Conservation (phyloP, 1,140 invertebrate genomes). For the Hylaeus volcanicus region DNA sequence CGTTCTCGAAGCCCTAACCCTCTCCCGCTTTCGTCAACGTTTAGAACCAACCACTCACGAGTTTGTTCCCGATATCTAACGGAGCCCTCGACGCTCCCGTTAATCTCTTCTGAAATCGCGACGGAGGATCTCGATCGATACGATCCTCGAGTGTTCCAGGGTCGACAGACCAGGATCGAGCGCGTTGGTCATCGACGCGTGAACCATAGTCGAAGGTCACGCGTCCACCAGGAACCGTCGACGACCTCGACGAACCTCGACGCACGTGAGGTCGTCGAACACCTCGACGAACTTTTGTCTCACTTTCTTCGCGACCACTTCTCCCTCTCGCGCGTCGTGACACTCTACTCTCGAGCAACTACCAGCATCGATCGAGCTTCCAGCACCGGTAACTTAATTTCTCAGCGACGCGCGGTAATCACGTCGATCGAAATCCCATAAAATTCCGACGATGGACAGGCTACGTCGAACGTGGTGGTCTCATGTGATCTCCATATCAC, state of each 20-base stretch:
- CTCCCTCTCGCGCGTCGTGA: constrained; percentile 6
- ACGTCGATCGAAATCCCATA: constrained; percentile 13
- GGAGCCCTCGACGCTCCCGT: not conserved
- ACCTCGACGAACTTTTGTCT: not conserved
- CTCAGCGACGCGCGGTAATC: constrained; percentile 36
- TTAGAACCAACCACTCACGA: too few relatives aligned
- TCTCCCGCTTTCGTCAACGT: not conserved
- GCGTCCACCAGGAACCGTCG: constrained; percentile 31
- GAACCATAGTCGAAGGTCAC: constrained; percentile 27
- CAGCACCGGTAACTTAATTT: constrained; percentile 67
- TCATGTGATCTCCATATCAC: constrained; percentile 21
- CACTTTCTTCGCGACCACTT: not conserved
- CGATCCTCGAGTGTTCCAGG: not conserved
- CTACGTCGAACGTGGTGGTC: too few relatives aligned
- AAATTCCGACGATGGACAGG: not conserved
- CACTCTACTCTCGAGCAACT: constrained; percentile 51
- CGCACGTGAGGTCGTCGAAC: constrained; percentile 30
- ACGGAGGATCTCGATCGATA: not conserved
- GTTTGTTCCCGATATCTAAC: too few relatives aligned
- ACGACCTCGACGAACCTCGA: constrained; percentile 43
- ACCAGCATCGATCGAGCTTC: constrained; percentile 66
- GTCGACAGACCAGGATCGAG: constrained; percentile 8
- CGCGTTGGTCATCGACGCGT: constrained; percentile 17
- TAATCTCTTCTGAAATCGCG: not conserved
- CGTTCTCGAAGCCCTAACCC: not conserved